Conservation (phyloP, 2,797 vertebrate genomes). For the Ambastaia sidthimunki region DNA sequence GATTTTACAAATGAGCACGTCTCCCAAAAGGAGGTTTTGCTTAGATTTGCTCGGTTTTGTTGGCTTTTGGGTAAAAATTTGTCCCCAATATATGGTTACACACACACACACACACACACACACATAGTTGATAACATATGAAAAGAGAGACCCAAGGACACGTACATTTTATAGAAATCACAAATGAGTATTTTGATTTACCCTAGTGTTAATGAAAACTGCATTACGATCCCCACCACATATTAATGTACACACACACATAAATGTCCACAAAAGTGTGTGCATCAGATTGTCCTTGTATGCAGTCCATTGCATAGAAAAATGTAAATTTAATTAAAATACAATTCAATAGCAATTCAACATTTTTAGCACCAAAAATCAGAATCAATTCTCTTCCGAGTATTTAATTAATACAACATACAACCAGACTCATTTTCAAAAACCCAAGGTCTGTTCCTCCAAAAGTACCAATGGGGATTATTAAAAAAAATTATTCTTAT, state of each 20-base stretch:
- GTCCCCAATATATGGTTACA: background rate
- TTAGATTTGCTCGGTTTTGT: too few relatives aligned
- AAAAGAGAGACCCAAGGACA: constrained; percentile 60
- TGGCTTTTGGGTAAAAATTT: too few relatives aligned
- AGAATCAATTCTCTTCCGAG: constrained; percentile 21
- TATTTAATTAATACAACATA: constrained; percentile 51
- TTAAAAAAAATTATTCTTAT: constrained; percentile 32
- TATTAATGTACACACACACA: constrained; percentile 2
- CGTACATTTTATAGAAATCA: constrained; percentile 53
- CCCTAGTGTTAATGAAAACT: constrained; percentile 56
- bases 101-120: constrained; percentile 42
- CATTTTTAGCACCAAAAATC: constrained; percentile 37
- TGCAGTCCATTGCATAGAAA: constrained; percentile 37
- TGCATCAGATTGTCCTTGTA: constrained; percentile 48
- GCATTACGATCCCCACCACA: constrained; percentile 20
- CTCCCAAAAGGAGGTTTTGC: too few relatives aligned
- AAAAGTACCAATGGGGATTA: background rate
- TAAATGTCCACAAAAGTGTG: background rate
- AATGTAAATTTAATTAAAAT: constrained; percentile 53
- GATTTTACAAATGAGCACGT: too few relatives aligned
- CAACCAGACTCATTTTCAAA: constrained; percentile 28
- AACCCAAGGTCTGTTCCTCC: constrained; percentile 18
- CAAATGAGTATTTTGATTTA: constrained; percentile 42
- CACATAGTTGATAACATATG: constrained; percentile 49
- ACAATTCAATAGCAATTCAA: constrained; percentile 51